Conservation (phyloP, 2,113 vertebrate species). For the Steatornis caripensis region DNA sequence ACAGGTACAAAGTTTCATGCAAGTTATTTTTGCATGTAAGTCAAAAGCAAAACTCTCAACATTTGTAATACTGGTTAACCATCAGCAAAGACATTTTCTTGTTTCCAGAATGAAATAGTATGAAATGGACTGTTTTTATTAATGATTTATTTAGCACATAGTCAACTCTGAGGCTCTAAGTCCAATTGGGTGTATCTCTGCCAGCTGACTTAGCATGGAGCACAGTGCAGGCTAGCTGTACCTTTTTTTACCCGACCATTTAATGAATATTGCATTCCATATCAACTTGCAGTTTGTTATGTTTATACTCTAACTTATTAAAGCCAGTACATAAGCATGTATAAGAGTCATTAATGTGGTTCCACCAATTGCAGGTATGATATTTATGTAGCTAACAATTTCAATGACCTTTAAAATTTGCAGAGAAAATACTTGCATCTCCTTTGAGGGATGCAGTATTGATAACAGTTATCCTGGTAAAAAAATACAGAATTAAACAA, state of each 20-base stretch:
- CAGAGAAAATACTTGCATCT: background rate
- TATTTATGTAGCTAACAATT: background rate
- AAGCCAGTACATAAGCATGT: background rate
- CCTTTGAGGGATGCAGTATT: background rate
- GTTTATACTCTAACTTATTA: background rate
- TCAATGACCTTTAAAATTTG: background rate
- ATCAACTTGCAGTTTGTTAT: background rate
- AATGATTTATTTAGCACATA: background rate
- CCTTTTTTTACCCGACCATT: background rate
- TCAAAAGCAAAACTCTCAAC: background rate
- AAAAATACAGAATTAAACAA: background rate
- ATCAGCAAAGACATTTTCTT: background rate
- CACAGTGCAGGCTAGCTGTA: background rate
- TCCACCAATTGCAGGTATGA: background rate
- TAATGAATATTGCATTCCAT: background rate
- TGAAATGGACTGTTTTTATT: background rate
- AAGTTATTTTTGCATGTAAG: background rate
- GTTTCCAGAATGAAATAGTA: background rate
- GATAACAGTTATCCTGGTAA: background rate
- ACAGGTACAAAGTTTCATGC: background rate
- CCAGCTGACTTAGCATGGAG: background rate
- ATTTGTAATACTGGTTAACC: background rate
- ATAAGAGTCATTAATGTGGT: background rate
- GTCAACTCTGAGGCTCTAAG: background rate
- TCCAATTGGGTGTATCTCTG: background rate